Evolutionary conservation across 2,797 vertebrate species (phyloP), one percentile per base, ranked within the genome.

Genomic region (Acipenser ruthenus): DNA sequence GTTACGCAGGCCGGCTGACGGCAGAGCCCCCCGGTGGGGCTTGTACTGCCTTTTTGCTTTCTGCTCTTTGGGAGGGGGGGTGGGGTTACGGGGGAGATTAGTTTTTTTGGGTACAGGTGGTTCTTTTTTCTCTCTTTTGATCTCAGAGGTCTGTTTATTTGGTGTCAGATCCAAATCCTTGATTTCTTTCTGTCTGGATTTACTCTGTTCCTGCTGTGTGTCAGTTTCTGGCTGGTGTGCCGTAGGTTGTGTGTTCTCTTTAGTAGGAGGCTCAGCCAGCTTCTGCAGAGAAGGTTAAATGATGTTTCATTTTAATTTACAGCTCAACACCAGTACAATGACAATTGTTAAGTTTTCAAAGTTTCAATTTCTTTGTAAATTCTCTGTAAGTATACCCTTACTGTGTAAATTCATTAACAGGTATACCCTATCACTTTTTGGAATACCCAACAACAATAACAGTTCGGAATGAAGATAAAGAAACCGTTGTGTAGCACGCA

Each of bases 201-300:
- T 37, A 37, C 23, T 37, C 23, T 37, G 23, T 37, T 37, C 23
- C 23, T 37, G 23, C 23, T 37, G 23, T 37, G 23, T 37, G 23
- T 37, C 64, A 18, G 15, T 13, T 62, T 10, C 23, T 11, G 10
- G 52, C 10, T 60, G n/a, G 51, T 55, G 37, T 15, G 63, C 4
- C 11, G 4, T 37, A 37, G 23, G 23, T 37, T 37, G 23, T 37
- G 23, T 3, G 6, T 64, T 37, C 37, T 50, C 49, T 12, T 37
- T 37, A 67, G 1, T 37, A 1, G 68, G 50, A 63, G 58, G 18
- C 51, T 68, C 70, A 12, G 49, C 7, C 61, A 55, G 7, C 10
- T 62, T 70, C 81, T 84, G 74, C 63, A 64, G 65, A 62, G 63
- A 65, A 37, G 23, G 23, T 37, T 37, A 37, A 4, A 37, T 37